Evolutionary conservation across 1,140 invertebrate genomes (phyloP), one percentile per base, ranked within the genome.

Genomic region (Calliopsis andreniformis): DNA sequence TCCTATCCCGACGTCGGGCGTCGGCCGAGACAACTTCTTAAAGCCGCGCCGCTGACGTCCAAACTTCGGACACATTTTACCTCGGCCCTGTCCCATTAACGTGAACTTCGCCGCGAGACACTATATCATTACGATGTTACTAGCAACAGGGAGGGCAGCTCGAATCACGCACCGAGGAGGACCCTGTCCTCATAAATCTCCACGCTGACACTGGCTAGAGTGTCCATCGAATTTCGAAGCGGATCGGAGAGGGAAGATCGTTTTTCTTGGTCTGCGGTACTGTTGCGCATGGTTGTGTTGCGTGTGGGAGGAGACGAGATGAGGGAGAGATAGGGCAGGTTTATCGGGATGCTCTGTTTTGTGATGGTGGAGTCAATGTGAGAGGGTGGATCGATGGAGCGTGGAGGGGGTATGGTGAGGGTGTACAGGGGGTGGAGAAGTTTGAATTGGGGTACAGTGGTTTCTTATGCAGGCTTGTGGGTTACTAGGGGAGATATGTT

Each of bases 21-120:
- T 79, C 80, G 75, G 56, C 69, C 47, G 67, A 85, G 81, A 85
- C 88, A 88, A 89, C 84, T 88, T 88, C 88, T 88, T 88, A 85
- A 88, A 88, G 75, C 84, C 72, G 78, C 79, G 70, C 67, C 75
- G 63, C 64, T 79, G 82, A 82, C 88, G 83, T 87, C 79, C 80
- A 86, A 89, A 89, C 87, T 89, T 88, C 75, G 78, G 78, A 82
- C 87, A 85, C 82, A 87, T 87, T 89, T 88, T 84, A 86, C 78
- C 67, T 53, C 56, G 62, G 51, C 63, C 62, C 35, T 59, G 79
- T 82, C 84, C 85, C 76, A 86, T 87, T 88, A 89, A 77, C 77
- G 77, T 80, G 82, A 89, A 87, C 87, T 89, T 87, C 55, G 43
- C 28, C 62, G 53, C 58, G 59, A 43, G 62, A 80, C 81, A 83